A percentile compares a stretch with the other conserved stretches of the same genome.
These are phyloP conservation scores for Plectus sambesii DNA, from an alignment of 1,140 invertebrate species.

Conservation along the genomic window DNA sequence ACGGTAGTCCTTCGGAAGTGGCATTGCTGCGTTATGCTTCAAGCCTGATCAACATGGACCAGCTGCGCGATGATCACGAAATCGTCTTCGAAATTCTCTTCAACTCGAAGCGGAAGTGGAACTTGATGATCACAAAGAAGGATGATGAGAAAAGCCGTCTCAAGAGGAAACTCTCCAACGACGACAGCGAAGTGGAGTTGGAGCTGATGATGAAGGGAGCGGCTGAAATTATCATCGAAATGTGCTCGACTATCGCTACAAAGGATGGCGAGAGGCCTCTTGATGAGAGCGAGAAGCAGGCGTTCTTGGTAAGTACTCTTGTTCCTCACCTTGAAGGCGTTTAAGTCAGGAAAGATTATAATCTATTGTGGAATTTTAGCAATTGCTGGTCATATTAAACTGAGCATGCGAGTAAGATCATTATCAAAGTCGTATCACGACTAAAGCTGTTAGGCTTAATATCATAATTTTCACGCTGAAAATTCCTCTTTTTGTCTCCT, in stretches of 20 bases:
- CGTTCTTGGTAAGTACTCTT: conserved; percentile 20
- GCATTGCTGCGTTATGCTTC: conserved; percentile 22
- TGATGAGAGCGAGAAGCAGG: conserved; percentile 21
- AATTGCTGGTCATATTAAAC: no score
- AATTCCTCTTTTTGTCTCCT: no score
- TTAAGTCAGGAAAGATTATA: no score
- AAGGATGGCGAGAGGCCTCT: conserved; percentile 20
- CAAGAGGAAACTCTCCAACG: no score
- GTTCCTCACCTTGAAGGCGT: no score
- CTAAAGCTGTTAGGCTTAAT: no score
- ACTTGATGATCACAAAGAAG: conserved; percentile 38
- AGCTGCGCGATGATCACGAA: no score
- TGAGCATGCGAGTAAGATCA: no score
- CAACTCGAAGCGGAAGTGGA: conserved; percentile 38
- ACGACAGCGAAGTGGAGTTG: conserved; percentile 26
- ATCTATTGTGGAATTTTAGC: no score
- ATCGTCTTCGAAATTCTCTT: conserved; percentile 44
- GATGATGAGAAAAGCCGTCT: no score
- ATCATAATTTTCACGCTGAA: no score
- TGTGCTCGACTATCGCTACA: conserved; percentile 26
- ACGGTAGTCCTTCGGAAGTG: conserved; percentile 37
- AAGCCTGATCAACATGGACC: conserved; percentile 18
- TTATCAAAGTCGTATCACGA: no score
- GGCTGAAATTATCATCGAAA: conserved; percentile 33
- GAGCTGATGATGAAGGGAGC: conserved; percentile 37